These are phyloP conservation scores for Shargacucullia verbasci DNA, from an alignment of 2,888 invertebrate genomes.

Conservation along the genomic window DNA sequence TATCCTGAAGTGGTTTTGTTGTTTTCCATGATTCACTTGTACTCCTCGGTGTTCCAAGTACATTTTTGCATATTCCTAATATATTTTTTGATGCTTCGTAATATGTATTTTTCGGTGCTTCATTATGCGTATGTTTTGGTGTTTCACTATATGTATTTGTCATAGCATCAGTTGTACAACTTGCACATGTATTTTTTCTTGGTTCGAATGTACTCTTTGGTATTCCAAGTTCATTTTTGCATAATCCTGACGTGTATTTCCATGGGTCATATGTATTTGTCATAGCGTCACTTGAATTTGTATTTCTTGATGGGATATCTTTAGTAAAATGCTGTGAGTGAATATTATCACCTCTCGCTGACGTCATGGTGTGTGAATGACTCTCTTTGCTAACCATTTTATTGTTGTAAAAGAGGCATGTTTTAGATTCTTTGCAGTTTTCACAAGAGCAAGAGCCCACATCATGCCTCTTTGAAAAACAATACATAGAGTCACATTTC, in stretches of 20 bases:
- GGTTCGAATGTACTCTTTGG: background rate
- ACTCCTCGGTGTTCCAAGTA: background rate
- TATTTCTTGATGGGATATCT: background rate
- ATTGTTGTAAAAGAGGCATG: slow-evolving; percentile 44
- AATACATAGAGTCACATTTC: slow-evolving; percentile 63
- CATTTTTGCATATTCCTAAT: background rate
- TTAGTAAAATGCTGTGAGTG: background rate
- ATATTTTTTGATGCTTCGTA: background rate
- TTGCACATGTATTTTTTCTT: background rate
- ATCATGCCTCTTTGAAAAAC: slow-evolving; percentile 59
- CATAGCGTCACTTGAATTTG: slow-evolving; percentile 1
- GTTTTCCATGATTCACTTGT: slow-evolving; percentile 3
- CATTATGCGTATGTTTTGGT: background rate
- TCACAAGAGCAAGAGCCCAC: slow-evolving; percentile 44
- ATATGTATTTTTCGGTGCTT: slow-evolving; percentile 1
- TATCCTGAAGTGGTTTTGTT: background rate
- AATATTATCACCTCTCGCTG: slow-evolving; percentile 1
- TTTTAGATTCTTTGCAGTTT: slow-evolving; percentile 47
- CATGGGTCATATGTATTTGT: background rate
- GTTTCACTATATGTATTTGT: background rate
- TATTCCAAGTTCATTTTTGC: background rate
- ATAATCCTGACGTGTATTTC: slow-evolving; percentile 2
- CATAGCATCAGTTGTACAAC: background rate
- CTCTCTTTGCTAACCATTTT: slow-evolving; percentile 2
- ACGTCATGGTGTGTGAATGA: background rate